Percentiles rank a stretch among this genome's conserved stretches.
phyloP scores from a whole-genome alignment of 2,797 vertebrate genomes.

The Cynodonichthys magdalenae region DNA sequence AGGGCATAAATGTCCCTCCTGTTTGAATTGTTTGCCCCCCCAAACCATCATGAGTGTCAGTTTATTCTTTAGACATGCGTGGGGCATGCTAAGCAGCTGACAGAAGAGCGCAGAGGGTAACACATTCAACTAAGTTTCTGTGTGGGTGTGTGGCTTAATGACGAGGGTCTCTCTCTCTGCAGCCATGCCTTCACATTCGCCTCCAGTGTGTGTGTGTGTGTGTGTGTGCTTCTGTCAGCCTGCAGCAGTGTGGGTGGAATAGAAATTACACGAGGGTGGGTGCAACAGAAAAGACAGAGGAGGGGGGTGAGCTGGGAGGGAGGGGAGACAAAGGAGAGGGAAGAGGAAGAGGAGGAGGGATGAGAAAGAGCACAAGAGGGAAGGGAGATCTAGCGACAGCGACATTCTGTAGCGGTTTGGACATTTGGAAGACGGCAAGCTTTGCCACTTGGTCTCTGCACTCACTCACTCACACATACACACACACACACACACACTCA shows the following conservation, averaged over 20 bases:
- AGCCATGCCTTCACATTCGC: constrained; percentile 44
- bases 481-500: constrained; percentile 23
- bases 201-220: constrained; percentile 65
- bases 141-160: constrained; percentile 60
- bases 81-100: constrained; percentile 77
- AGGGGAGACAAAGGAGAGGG: constrained; percentile 49
- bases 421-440: constrained; percentile 57
- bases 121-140: constrained; percentile 45
- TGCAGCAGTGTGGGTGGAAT: constrained; percentile 83
- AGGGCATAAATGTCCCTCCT: constrained; percentile 16
- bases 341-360: constrained; percentile 32
- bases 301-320: constrained; percentile 53
- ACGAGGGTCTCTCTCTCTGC: constrained; percentile 63
- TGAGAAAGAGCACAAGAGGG: constrained; percentile 46
- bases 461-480: constrained; percentile 24
- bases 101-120: constrained; percentile 50
- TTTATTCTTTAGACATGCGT: constrained; percentile 58
- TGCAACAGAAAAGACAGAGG: constrained; percentile 71
- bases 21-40: constrained; percentile 12
- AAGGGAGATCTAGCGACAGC: constrained; percentile 63
- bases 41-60: constrained; percentile 37
- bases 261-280: constrained; percentile 83
- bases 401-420: constrained; percentile 60
- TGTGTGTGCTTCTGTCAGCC: constrained; percentile 70
- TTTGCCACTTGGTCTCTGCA: constrained; percentile 37